Evolutionary conservation across 2,113 vertebrate genomes (phyloP).

Genomic region (Haliaeetus leucogaster): DNA sequence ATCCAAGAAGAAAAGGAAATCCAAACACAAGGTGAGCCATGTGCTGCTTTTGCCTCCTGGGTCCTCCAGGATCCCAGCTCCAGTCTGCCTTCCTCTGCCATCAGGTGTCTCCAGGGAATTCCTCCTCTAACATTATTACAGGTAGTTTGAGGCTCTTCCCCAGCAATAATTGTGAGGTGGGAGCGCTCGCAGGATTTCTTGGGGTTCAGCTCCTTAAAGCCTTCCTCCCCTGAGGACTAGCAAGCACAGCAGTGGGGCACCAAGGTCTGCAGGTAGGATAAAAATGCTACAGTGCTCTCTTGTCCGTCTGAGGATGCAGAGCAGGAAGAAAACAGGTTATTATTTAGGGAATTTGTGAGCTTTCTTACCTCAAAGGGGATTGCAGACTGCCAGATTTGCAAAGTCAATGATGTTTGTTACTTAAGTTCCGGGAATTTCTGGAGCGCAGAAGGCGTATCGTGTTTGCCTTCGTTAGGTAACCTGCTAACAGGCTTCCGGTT

Average conservation of each 20-base stretch:
- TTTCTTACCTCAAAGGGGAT: no score
- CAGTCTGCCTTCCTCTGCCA: not conserved
- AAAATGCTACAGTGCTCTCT: not conserved
- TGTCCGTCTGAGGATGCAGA: not conserved
- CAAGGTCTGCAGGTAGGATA: not conserved
- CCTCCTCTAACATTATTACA: rapidly evolving
- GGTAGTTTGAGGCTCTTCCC: not conserved
- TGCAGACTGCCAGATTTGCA: not conserved
- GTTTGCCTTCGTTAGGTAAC: no score
- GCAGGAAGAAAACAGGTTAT: not conserved
- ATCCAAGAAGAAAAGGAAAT: constrained; percentile 88
- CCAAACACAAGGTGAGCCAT: constrained; percentile 87
- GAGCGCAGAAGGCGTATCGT: rapidly evolving
- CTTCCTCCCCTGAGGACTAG: not conserved
- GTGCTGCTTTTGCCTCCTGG: not conserved
- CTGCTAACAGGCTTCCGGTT: not conserved
- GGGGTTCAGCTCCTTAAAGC: not conserved
- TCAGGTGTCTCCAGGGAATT: not conserved
- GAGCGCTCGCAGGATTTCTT: not conserved
- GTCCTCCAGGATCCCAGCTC: not conserved
- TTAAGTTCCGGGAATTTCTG: not conserved
- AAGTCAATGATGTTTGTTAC: not conserved
- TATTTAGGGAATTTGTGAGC: not conserved
- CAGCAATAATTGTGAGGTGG: not conserved
- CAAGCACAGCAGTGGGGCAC: not conserved